Evolutionary conservation across 2,888 invertebrate species (phyloP).

Genomic region (Lacanobia oleracea): DNA sequence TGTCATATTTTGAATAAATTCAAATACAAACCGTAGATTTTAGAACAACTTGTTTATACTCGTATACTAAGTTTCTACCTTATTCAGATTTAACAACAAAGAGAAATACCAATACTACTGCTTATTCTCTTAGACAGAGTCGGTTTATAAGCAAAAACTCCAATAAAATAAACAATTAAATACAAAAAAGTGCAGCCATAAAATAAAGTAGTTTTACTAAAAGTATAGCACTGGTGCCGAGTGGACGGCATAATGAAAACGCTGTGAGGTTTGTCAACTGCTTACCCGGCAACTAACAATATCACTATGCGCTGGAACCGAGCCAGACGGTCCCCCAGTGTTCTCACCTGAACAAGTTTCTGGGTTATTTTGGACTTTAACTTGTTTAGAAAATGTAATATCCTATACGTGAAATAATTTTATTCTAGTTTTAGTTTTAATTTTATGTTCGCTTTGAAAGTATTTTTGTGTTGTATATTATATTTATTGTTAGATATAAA

Average conservation of each 20-base stretch:
- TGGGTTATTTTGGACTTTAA: slow-evolving; percentile 9
- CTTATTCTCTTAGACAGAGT: background rate
- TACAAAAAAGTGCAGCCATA: slow-evolving; percentile 3
- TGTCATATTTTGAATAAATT: slow-evolving; percentile 21
- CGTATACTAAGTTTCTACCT: background rate
- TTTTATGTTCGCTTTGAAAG: too few species aligned
- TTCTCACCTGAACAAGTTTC: slow-evolving; percentile 7
- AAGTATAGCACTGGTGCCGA: background rate
- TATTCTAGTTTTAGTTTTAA: background rate
- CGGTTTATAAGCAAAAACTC: background rate
- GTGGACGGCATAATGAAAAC: slow-evolving; percentile 5
- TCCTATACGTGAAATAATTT: background rate
- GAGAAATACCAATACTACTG: background rate
- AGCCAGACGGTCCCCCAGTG: slow-evolving; percentile 7
- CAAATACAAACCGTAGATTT: background rate
- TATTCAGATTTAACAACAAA: background rate
- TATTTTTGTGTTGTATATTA: too few species aligned
- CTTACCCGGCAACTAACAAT: slow-evolving; percentile 2
- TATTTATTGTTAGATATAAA: too few species aligned
- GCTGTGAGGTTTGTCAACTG: slow-evolving; percentile 12
- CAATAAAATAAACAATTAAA: background rate
- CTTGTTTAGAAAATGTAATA: background rate
- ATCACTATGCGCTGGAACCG: slow-evolving; percentile 25
- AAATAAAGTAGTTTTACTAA: background rate
- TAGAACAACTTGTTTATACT: too few species aligned